phyloP scores from a whole-genome alignment of 2,113 vertebrate genomes.

The Cyrtonyx montezumae region DNA sequence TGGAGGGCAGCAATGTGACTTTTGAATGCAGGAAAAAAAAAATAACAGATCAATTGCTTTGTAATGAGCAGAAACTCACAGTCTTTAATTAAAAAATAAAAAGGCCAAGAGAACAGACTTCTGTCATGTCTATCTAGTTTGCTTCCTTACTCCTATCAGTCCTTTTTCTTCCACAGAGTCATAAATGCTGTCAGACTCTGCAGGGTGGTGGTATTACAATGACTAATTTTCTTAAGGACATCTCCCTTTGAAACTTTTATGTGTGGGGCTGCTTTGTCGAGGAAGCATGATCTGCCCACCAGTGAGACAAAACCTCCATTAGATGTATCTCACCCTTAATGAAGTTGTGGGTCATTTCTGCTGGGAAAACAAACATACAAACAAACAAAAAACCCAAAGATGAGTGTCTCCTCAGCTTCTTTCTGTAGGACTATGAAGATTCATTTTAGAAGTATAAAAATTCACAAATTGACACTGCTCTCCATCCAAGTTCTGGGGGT shows the following conservation, averaged over 20 bases:
- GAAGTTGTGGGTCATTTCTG: conserved; percentile 65
- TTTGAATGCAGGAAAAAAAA: background rate
- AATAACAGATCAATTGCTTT: background rate
- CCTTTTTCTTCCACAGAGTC: background rate
- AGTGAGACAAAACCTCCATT: conserved; percentile 52
- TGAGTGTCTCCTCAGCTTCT: background rate
- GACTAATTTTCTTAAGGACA: conserved; percentile 34
- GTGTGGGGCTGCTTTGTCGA: conserved; percentile 57
- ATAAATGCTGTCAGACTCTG: background rate
- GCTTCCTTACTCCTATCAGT: background rate
- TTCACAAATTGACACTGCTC: conserved; percentile 2
- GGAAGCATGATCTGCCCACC: conserved; percentile 39
- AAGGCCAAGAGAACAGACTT: background rate
- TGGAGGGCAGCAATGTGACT: background rate
- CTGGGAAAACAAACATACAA: background rate
- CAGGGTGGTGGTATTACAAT: background rate
- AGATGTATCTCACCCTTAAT: conserved; percentile 59
- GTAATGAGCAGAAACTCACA: background rate
- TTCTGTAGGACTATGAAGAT: conserved; percentile 11
- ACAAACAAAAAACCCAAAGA: background rate
- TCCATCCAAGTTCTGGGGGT: background rate
- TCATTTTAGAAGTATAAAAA: conserved; percentile 47
- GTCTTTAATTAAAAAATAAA: background rate
- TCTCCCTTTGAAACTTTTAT: conserved; percentile 59
- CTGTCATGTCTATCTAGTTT: background rate